Percentiles rank a stretch among this genome's conserved stretches.
These are phyloP conservation scores for Todiramphus chloris DNA, from an alignment of 2,113 vertebrate genomes.

Conservation along the genomic window DNA sequence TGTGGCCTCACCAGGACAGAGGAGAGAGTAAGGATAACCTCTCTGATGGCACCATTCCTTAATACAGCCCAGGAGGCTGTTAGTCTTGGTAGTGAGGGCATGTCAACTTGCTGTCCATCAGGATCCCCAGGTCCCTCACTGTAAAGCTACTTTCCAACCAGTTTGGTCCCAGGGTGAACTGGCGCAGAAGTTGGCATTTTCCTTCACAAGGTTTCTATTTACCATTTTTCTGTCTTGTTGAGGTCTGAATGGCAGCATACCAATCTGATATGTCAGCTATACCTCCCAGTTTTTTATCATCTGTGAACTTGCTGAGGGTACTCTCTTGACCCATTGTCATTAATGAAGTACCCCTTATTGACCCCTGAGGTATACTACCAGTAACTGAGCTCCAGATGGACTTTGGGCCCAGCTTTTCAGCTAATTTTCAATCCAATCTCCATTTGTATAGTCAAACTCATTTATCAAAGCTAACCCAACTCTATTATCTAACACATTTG, in stretches of 20 bases:
- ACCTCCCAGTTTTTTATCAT: not conserved
- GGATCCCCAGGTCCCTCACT: rapidly evolving
- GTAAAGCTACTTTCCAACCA: not conserved
- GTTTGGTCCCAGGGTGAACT: rapidly evolving
- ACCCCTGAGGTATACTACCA: not conserved
- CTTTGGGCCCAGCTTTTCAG: not conserved
- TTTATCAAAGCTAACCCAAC: not conserved
- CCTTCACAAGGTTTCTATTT: not conserved
- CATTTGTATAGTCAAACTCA: not conserved
- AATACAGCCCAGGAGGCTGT: too few species aligned
- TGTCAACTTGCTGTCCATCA: not conserved
- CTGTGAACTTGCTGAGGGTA: not conserved
- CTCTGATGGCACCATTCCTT: too few species aligned
- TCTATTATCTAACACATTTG: not conserved
- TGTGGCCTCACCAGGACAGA: not conserved
- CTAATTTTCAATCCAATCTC: not conserved
- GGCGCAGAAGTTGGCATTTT: not conserved
- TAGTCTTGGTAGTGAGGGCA: not conserved
- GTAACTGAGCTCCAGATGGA: not conserved
- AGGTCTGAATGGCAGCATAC: not conserved
- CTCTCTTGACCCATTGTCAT: not conserved
- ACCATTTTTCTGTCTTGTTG: not conserved
- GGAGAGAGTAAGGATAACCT: too few species aligned
- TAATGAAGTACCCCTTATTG: not conserved
- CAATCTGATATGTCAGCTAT: not conserved